Base-by-base conservation (phyloP, 1,140 invertebrate genomes). In the Chionoecetes opilio region DNA sequence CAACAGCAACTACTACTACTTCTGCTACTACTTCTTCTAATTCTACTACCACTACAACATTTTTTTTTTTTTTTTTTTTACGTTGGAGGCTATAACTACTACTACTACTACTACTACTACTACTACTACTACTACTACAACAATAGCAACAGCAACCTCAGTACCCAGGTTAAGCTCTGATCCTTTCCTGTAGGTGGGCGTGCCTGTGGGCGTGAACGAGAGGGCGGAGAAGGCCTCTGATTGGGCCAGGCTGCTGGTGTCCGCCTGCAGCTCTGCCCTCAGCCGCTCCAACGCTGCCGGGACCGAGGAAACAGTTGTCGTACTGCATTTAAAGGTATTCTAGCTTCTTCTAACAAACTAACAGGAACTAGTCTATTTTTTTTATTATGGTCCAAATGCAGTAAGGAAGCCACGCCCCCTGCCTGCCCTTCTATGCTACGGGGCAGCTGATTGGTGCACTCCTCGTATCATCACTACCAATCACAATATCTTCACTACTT, bases 211-310 rank as follows among this genome's bases (percentile, higher is more conserved):
- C 63, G 93, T 95, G 96, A 96, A 95, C 35, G 92, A 96, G 91
- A 96, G 89, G 26, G 96, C 96, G 0, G 96, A 96, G 41, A 96
- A 96, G 26, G 96, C 96, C 53, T 97, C 96, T 0, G 96, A 96
- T 90, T 97, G 96, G 3, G 96, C 96, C 26, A 96, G 95, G 84
- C 97, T 97, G 90, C 97, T 97, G 9, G 97, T 97, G 96, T 97
- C 97, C 3, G 96, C 97, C 53, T 97, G 97, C 87, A 97, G 97
- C 89, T 97, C 97, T 31, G 96, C 97, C 95, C 97, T 96, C 90
- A 98, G 97, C 85, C 97, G 97, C 93, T 97, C 97, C 93, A 98
- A 96, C 32, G 97, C 97, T 97, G 96, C 38, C 84, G 93, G 41
- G 21, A 31, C 85, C 85, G 46, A 17, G 21, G 38, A 85, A 32